Percentiles rank a stretch among this genome's conserved stretches.
Evolutionary conservation across 2,113 vertebrate species (phyloP).

Genomic region (Xiphophorus hellerii): DNA sequence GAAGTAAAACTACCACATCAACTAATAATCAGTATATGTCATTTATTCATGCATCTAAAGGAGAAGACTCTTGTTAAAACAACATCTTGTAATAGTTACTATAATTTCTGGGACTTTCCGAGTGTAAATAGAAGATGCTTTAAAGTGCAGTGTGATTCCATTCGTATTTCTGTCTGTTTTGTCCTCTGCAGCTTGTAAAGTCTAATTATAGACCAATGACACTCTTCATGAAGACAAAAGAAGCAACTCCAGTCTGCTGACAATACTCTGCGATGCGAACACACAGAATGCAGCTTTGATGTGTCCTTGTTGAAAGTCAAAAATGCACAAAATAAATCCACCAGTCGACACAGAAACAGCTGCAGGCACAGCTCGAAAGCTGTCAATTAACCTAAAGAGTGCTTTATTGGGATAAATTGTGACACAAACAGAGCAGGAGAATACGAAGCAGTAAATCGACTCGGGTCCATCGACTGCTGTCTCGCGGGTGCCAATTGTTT

Average conservation of each 20-base stretch:
- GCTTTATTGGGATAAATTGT: conserved; percentile 41
- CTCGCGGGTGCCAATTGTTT: not conserved
- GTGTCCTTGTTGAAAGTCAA: conserved; percentile 49
- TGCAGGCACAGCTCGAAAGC: conserved; percentile 32
- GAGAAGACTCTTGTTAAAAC: not conserved
- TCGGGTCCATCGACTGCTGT: conserved; percentile 22
- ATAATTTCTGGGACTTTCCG: not conserved
- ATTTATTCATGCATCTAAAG: not conserved
- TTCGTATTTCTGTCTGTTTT: not conserved
- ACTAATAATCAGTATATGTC: no score
- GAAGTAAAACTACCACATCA: not conserved
- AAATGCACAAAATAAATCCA: conserved; percentile 6
- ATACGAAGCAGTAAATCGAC: conserved; percentile 34
- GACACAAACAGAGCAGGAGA: conserved; percentile 12
- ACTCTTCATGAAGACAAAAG: conserved; percentile 30
- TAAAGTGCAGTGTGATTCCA: not conserved
- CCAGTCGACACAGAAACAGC: conserved; percentile 35
- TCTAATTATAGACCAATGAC: conserved; percentile 32
- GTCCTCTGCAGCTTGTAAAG: conserved; percentile 23
- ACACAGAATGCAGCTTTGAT: conserved; percentile 19
- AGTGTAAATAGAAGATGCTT: not conserved
- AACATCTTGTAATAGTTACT: not conserved
- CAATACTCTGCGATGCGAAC: conserved; percentile 14
- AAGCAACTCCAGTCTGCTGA: conserved; percentile 24
- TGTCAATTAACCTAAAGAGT: conserved; percentile 53